Percentiles rank a stretch among this genome's conserved stretches.
phyloP scores from a whole-genome alignment of 2,797 vertebrate genomes.

The Poeciliopsis turneri region DNA sequence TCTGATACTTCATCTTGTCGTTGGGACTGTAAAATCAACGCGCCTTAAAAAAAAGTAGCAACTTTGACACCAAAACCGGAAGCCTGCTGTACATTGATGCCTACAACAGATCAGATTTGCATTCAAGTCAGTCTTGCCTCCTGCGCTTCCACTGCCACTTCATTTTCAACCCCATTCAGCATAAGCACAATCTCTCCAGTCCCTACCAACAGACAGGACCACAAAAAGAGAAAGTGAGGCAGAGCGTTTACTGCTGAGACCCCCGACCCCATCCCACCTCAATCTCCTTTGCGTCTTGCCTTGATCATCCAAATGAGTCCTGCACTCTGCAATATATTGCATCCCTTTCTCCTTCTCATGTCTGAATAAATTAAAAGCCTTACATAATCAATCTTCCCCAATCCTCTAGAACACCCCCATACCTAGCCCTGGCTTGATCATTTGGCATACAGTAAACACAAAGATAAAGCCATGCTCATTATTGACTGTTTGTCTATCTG shows the following conservation, averaged over 20 bases:
- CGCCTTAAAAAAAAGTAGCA: conserved; percentile 21
- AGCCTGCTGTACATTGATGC: background rate
- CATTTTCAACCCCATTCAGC: conserved; percentile 64
- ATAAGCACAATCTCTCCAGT: conserved; percentile 50
- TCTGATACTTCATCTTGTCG: background rate
- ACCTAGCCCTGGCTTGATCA: conserved; percentile 67
- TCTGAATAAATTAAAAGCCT: conserved; percentile 77
- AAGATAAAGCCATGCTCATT: conserved; percentile 26
- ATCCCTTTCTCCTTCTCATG: conserved; percentile 55
- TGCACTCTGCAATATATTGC: conserved; percentile 65
- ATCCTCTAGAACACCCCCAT: conserved; percentile 41
- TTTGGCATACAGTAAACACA: conserved; percentile 45
- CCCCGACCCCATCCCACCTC: conserved; percentile 38
- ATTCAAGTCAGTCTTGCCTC: conserved; percentile 52
- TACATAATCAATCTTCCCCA: conserved; percentile 74
- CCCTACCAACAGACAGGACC: conserved; percentile 65
- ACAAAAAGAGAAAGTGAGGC: conserved; percentile 43
- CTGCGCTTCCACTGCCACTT: conserved; percentile 34
- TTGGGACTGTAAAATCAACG: background rate
- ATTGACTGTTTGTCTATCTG: conserved; percentile 43
- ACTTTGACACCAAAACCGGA: conserved; percentile 20
- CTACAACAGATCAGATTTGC: conserved; percentile 37
- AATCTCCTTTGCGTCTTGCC: conserved; percentile 47
- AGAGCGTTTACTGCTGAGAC: conserved; percentile 57
- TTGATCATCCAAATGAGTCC: conserved; percentile 64